Evolutionary conservation across 2,888 invertebrate species (phyloP).

Genomic region (Anorthoa munda): DNA sequence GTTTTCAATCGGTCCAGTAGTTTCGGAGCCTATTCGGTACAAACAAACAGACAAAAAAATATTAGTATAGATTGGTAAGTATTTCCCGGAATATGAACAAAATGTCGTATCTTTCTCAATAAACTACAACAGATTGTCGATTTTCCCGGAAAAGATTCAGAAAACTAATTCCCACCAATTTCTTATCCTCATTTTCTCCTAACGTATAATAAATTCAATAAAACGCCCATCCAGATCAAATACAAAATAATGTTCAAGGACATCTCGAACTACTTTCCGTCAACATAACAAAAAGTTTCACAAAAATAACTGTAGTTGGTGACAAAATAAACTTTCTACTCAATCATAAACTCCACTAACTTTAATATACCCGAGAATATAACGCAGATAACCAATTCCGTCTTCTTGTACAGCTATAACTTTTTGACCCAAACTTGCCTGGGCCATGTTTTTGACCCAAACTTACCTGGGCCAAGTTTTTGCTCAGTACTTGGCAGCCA

Average conservation of each 20-base stretch:
- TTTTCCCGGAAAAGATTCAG: neutral
- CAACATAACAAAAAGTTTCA: constrained; percentile 2
- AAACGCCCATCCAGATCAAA: neutral
- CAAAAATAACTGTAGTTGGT: constrained; percentile 8
- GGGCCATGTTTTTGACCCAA: constrained; percentile 56
- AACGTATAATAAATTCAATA: neutral
- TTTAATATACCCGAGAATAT: constrained; percentile 57
- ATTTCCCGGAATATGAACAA: no score
- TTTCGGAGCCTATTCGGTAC: no score
- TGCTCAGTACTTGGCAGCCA: constrained; percentile 53
- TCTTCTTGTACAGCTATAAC: constrained; percentile 44
- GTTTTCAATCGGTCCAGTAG: no score
- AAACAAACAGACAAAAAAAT: no score
- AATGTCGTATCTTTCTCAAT: no score
- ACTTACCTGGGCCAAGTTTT: constrained; percentile 58
- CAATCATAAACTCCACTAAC: constrained; percentile 50
- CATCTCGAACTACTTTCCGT: neutral
- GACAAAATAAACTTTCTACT: constrained; percentile 26
- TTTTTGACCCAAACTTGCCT: constrained; percentile 59
- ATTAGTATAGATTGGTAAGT: no score
- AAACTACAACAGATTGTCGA: neutral
- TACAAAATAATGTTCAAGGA: neutral
- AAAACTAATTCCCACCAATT: neutral
- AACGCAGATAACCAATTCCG: constrained; percentile 64
- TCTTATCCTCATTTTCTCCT: neutral